Evolutionary conservation across 2,113 vertebrate species (phyloP), one percentile per base, ranked within the genome.

Genomic region (Calyptomena viridis): DNA sequence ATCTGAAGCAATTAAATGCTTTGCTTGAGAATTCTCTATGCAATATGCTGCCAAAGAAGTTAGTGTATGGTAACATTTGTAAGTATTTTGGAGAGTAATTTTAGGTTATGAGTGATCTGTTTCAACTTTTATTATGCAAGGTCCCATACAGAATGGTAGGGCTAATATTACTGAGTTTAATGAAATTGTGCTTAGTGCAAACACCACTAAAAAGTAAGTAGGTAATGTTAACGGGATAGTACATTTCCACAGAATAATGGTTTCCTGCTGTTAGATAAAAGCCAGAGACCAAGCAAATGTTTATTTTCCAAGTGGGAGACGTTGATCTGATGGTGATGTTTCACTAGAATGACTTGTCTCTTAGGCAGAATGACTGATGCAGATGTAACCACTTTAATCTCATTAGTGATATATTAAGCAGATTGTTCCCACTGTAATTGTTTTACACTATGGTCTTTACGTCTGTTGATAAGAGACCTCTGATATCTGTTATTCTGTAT

Each of bases 241-340:
- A 79, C 86, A 69, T 90, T 96, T 95, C 84, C 90, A n/a, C 63
- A 11, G 91, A 90, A 77, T 76, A 96, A 92, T 89, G 82, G 77
- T 84, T 95, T 94, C 96, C 92, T 89, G 90, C 94, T 95, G 96
- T 87, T 90, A 92, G 95, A 92, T 95, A 94, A 95, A 96, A 97
- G 93, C 6, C 58, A 87, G 95, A 92, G 89, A 95, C 78, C 76
- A 67, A 82, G 81, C 35, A 37, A 85, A 66, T 93, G 80, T 92
- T 97, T 97, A 56, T 96, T 97, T 97, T 96, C 90, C 92, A 89
- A 95, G 89, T 92, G 95, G 94, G 93, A 96, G 90, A 91, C 69
- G 27, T 50, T 95, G 95, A 94, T 90, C 87, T 91, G 93, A 63
- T 94, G 94, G 71, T 91, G 89, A 59, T 88, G 81, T 77, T 97